Evolutionary conservation across 2,797 vertebrate species (phyloP).

Genomic region (Cephalopachus bancanus): DNA sequence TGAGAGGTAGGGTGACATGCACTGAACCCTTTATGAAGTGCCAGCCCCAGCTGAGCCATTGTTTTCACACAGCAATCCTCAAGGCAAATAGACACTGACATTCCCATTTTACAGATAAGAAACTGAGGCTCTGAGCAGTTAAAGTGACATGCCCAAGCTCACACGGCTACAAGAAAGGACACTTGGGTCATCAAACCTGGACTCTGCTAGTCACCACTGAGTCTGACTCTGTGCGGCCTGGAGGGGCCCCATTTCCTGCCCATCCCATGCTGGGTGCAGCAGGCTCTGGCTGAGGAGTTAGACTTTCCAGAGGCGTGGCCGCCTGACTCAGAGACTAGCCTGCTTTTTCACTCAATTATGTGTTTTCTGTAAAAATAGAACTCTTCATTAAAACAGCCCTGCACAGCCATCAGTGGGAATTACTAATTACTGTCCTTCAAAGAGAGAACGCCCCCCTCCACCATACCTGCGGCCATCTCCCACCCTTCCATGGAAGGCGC

Average conservation of each 20-base stretch:
- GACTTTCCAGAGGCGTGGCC: slow-evolving; percentile 46
- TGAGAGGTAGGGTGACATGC: neutral
- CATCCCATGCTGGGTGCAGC: too few relatives aligned
- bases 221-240: accelerated
- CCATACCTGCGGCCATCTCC: slow-evolving; percentile 42
- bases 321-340: slow-evolving; percentile 72
- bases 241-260: neutral
- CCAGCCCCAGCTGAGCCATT: too few relatives aligned
- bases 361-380: slow-evolving; percentile 83
- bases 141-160: neutral
- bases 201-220: neutral
- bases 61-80: neutral
- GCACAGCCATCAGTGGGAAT: slow-evolving; percentile 63
- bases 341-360: slow-evolving; percentile 76
- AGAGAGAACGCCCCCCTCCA: slow-evolving; percentile 61
- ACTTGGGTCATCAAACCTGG: neutral
- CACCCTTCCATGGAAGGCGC: neutral
- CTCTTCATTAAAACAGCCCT: slow-evolving; percentile 74
- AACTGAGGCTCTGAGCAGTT: neutral
- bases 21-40: neutral
- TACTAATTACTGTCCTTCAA: slow-evolving; percentile 77
- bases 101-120: neutral
- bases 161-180: neutral
- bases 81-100: neutral
- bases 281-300: neutral